Evolutionary conservation across 2,888 invertebrate species (phyloP).

Genomic region (Platycheirus albimanus): DNA sequence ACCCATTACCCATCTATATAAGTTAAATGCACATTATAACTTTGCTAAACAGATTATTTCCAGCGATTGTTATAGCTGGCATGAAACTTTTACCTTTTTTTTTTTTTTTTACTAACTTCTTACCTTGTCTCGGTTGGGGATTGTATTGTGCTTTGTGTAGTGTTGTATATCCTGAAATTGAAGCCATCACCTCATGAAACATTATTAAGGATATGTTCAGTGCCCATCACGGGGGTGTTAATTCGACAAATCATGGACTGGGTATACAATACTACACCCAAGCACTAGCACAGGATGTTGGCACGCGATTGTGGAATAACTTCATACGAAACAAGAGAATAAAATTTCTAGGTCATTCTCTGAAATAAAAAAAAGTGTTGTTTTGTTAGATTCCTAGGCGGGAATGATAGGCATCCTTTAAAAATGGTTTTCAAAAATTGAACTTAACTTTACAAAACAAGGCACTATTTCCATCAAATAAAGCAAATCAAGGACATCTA

Average conservation of each 20-base stretch:
- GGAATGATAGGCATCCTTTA: no score
- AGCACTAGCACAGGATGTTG: constrained; percentile 22
- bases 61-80: constrained; percentile 32
- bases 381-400: no score
- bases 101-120: constrained; percentile 2
- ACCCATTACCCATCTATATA: constrained; percentile 19
- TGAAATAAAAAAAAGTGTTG: no score
- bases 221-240: constrained; percentile 47
- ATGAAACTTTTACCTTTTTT: constrained; percentile 17
- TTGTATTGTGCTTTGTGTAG: constrained; percentile 1
- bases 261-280: neutral
- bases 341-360: constrained; percentile 21
- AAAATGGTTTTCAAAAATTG: no score
- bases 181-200: constrained; percentile 43
- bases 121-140: constrained; percentile 3
- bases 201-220: constrained; percentile 35
- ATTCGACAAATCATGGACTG: constrained; percentile 39
- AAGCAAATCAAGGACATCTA: no score
- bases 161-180: neutral
- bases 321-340: neutral
- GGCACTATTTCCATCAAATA: no score
- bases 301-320: constrained; percentile 38
- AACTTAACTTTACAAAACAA: no score
- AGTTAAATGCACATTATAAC: constrained; percentile 60
- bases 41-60: constrained; percentile 52